phyloP scores from a whole-genome alignment of 2,888 invertebrate genomes.

The Salpingus planirostris region DNA sequence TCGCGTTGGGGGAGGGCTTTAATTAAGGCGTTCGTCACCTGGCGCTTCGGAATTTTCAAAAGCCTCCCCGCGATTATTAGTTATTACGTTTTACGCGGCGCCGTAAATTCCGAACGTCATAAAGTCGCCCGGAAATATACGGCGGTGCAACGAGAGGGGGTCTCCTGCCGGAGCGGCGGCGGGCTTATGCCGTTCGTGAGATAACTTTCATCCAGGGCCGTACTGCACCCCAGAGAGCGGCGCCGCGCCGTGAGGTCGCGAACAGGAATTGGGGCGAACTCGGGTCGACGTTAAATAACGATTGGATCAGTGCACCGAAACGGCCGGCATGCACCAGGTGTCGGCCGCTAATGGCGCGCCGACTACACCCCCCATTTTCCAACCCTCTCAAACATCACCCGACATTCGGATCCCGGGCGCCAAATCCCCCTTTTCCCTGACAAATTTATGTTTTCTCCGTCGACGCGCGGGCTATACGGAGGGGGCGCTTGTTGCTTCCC shows the following conservation, averaged over 20 bases:
- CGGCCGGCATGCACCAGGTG: constrained; percentile 8
- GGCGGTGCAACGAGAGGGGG: too few species aligned
- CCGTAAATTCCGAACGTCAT: too few species aligned
- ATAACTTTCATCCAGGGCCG: constrained; percentile 22
- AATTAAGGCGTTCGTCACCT: too few species aligned
- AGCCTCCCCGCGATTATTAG: too few species aligned
- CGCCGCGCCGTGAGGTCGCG: constrained; percentile 12
- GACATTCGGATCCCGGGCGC: not conserved
- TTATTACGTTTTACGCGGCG: too few species aligned
- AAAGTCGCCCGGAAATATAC: too few species aligned
- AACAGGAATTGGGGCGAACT: constrained; percentile 18
- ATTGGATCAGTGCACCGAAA: constrained; percentile 12
- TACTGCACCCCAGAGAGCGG: constrained; percentile 17
- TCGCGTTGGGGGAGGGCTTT: too few species aligned
- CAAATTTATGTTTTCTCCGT: constrained; percentile 7
- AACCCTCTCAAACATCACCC: not conserved
- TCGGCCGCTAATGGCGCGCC: constrained; percentile 5
- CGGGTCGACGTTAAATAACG: constrained; percentile 22
- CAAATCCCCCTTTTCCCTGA: constrained; percentile 3
- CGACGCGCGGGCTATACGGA: not conserved
- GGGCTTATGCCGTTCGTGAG: too few species aligned
- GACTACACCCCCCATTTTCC: constrained; percentile 4
- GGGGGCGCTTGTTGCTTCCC: constrained; percentile 1
- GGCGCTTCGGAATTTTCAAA: too few species aligned
- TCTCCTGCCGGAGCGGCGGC: too few species aligned